Conservation (phyloP, 1,140 invertebrate species). For the Drepana arcuata region DNA sequence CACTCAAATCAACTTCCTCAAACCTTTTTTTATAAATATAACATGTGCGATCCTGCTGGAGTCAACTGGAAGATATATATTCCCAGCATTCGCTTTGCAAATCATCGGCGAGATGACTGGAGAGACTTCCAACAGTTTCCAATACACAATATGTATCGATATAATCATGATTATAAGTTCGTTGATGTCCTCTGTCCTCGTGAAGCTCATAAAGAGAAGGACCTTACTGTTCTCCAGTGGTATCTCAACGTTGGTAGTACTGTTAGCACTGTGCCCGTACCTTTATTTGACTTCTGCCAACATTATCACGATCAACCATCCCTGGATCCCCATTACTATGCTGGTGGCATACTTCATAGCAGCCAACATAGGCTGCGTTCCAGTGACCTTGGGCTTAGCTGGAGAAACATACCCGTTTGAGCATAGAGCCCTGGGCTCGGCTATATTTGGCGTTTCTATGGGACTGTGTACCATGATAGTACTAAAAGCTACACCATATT, state of each 20-base stretch:
- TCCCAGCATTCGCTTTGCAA: constrained; percentile 46
- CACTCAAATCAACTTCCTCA: constrained; percentile 35
- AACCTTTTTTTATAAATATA: constrained; percentile 33
- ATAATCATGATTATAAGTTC: constrained; percentile 42
- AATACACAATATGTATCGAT: constrained; percentile 43
- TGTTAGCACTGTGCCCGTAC: constrained; percentile 27
- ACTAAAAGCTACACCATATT: constrained; percentile 38
- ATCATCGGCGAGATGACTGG: constrained; percentile 41
- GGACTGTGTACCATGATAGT: constrained; percentile 24
- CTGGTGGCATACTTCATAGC: constrained; percentile 41
- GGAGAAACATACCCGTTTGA: constrained; percentile 44
- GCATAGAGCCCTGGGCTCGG: constrained; percentile 34
- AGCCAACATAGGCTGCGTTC: constrained; percentile 44
- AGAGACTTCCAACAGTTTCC: constrained; percentile 31
- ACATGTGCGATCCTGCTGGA: constrained; percentile 34
- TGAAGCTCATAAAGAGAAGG: constrained; percentile 37
- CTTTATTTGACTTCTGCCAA: constrained; percentile 22
- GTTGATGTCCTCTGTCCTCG: constrained; percentile 33
- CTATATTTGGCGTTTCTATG: constrained; percentile 25
- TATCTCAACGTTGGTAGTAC: constrained; percentile 23
- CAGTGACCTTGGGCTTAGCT: constrained; percentile 39
- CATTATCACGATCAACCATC: constrained; percentile 25
- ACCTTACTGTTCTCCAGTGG: constrained; percentile 38
- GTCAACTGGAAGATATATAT: constrained; percentile 41
- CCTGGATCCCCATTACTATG: constrained; percentile 30